Evolutionary conservation across 1,140 invertebrate species (phyloP), one percentile per base, ranked within the genome.

Genomic region (Episyrphus balteatus): DNA sequence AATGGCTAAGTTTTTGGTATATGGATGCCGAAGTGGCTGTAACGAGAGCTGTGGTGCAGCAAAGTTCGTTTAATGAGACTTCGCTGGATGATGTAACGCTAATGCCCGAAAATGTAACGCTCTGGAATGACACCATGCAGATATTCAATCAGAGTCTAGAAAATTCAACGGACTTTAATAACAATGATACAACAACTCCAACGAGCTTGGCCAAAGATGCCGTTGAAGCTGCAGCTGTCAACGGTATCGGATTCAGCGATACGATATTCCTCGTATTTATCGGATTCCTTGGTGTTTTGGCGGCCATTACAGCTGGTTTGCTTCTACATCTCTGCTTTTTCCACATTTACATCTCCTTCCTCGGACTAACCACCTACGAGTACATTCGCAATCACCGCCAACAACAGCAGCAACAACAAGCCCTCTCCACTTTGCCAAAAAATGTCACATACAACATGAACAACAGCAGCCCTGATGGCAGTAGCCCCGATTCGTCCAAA

Each of bases 311-410:
- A 5, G 79, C 85, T 1, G 80, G 81, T 17, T 71, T 94, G 17
- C 73, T 96, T 10, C 72, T 89, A 15, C 92, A 97, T 72, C 73
- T 97, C 18, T 87, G 88, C 61, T 83, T 86, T 62, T 92, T 92
- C 69, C 88, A 93, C 69, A 79, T 88, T 38, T 92, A 92, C 68
- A 88, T 92, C 59, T 83, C 82, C 9, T 79, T 82, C 51, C 69
- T 89, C 45, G 88, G 88, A 0, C 69, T 92, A 14, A 92, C 89
- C 7, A 94, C 90, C 0, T 94, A 92, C 66, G 90, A 93, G 63
- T 94, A 92, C 63, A 83, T 89, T 37, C 63, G 80, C 2, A 78
- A 75, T 45, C 79, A 81, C 55, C 65, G 80, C 0, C 72, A 63
- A 55, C 42, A 21, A 44, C 38, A 32, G 18, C 46, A 32, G 33